These are phyloP conservation scores for Heliconius charithonia DNA, from an alignment of 2,888 invertebrate genomes.

Conservation along the genomic window DNA sequence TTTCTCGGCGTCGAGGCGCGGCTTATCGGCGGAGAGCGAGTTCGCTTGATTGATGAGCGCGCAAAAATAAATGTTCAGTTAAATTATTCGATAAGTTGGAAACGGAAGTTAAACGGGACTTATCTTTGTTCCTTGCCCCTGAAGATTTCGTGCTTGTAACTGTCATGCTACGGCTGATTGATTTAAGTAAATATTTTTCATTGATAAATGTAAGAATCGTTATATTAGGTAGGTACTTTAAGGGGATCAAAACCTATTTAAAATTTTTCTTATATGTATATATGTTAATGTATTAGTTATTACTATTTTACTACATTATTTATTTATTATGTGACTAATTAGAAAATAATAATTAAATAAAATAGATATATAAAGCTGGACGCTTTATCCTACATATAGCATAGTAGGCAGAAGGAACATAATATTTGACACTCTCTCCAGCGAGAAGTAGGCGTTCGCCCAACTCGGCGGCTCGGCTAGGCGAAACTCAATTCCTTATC, in stretches of 20 bases:
- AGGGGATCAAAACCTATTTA: neutral
- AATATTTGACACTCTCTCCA: neutral
- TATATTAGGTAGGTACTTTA: neutral
- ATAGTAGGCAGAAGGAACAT: neutral
- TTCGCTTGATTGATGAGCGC: conserved; percentile 84
- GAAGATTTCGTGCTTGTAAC: conserved; percentile 80
- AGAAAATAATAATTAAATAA: neutral
- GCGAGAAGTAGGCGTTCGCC: neutral
- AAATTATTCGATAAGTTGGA: conserved; percentile 85
- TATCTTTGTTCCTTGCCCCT: conserved; percentile 82
- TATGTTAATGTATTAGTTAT: neutral
- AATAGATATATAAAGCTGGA: neutral
- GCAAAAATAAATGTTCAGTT: conserved; percentile 85
- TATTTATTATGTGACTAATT: neutral
- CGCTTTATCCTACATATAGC: neutral
- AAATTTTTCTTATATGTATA: neutral
- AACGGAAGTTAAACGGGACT: conserved; percentile 85
- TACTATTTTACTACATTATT: neutral
- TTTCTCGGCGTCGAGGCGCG: conserved; percentile 84
- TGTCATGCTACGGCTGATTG: conserved; percentile 80
- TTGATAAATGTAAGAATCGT: conserved; percentile 6
- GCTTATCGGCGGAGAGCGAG: conserved; percentile 81
- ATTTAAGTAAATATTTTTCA: conserved; percentile 50
- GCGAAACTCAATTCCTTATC: neutral
- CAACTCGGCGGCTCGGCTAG: neutral